Evolutionary conservation across 2,888 invertebrate genomes (phyloP), one percentile per base, ranked within the genome.

Genomic region (Chouioia cunea): DNA sequence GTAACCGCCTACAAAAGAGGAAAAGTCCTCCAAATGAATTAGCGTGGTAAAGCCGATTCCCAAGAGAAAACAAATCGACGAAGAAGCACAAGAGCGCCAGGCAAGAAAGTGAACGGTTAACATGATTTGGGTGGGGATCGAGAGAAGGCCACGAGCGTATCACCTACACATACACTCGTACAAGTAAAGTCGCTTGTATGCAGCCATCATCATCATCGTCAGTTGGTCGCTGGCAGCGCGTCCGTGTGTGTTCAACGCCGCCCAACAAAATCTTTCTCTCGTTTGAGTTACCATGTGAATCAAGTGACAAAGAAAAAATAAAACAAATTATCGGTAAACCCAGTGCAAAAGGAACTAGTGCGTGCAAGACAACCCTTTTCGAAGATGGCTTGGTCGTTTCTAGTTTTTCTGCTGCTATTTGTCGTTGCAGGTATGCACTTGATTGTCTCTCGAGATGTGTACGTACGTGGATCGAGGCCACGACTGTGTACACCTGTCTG

Each of bases 351-450:
- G n/a, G n/a, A n/a, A n/a, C n/a, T n/a, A n/a, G n/a, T n/a, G n/a
- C n/a, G n/a, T n/a, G n/a, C n/a, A n/a, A n/a, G n/a, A n/a, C n/a
- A n/a, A n/a, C n/a, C n/a, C n/a, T n/a, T n/a, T n/a, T n/a, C n/a
- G n/a, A 56, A 36, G 62, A 56, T 62, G 60, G 20, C 60, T 54
- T 14, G 48, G 14, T 16, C 20, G 56, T 4, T 12, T 16, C n/a
- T 53, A 14, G 22, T 22, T 43, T 36, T 44, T 20, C 59, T 54
- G 65, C 59, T 70, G 53, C 53, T 70, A 22, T 10, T 57, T 47
- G 62, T 20, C 2, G 36, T 36, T 3, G 36, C 36, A 36, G 36
- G 36, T 36, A 36, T 27, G 27, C 27, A 27, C 6, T 27, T 4
- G 2, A 27, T 27, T 6, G 27, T 6, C 23, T 57, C 58, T 14